Evolutionary conservation across 1,140 invertebrate species (phyloP).

Genomic region (Camponotus pennsylvanicus): DNA sequence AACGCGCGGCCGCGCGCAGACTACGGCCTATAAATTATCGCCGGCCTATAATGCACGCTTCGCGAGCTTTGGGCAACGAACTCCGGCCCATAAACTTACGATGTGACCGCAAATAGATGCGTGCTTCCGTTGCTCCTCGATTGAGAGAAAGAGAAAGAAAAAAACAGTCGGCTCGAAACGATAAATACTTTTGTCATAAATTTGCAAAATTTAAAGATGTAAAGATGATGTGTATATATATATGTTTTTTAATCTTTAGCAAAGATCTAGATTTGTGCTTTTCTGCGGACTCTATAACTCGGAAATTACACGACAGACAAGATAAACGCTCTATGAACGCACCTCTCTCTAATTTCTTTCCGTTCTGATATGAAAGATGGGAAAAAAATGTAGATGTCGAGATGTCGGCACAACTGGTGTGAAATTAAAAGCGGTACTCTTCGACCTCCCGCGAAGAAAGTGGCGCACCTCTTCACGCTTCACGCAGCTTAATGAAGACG

Average conservation of each 20-base stretch:
- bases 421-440: constrained; percentile 70
- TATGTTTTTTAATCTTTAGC: not conserved
- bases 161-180: not conserved
- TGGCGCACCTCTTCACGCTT: constrained; percentile 40
- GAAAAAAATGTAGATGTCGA: constrained; percentile 5
- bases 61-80: constrained; percentile 60
- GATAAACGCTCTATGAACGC: not conserved
- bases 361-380: not conserved
- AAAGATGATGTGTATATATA: too few species aligned
- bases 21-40: constrained; percentile 71
- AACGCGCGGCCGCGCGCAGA: constrained; percentile 51
- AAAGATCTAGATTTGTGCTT: not conserved
- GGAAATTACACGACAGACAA: not conserved
- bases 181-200: constrained; percentile 19
- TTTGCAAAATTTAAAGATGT: not conserved
- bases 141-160: too few species aligned
- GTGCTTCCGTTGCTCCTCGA: not conserved
- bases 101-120: not conserved
- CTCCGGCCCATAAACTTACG: constrained; percentile 32
- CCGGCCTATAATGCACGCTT: constrained; percentile 62
- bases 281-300: not conserved
- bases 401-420: constrained; percentile 40
- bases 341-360: not conserved
- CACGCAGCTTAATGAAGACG: constrained; percentile 74
- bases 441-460: constrained; percentile 65